These are phyloP conservation scores for Gnathonemus longibarbis DNA, from an alignment of 2,113 vertebrate species.

Conservation along the genomic window DNA sequence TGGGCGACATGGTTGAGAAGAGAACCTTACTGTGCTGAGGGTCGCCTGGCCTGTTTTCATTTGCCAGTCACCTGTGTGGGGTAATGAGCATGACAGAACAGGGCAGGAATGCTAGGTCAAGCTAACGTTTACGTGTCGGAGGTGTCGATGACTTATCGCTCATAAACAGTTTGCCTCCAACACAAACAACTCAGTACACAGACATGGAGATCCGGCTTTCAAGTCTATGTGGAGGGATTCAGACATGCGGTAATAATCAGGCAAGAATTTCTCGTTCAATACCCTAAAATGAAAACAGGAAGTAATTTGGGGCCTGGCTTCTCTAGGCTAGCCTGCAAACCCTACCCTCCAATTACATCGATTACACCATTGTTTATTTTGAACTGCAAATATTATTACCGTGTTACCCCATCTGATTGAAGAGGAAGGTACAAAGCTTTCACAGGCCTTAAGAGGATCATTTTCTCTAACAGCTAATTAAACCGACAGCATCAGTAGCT, in stretches of 20 bases:
- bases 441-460: not conserved
- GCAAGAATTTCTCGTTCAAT: not conserved
- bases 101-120: not conserved
- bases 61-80: not conserved
- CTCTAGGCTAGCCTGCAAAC: not conserved
- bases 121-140: not conserved
- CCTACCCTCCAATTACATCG: not conserved
- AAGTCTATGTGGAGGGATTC: not conserved
- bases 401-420: not conserved
- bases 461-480: not conserved
- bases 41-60: not conserved
- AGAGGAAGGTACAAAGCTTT: not conserved
- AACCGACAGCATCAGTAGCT: not conserved
- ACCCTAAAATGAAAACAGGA: conserved; percentile 14
- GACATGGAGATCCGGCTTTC: too few species aligned
- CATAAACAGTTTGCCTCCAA: not conserved
- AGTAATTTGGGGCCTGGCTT: conserved; percentile 13
- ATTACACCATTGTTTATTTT: not conserved
- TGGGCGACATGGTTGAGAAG: not conserved
- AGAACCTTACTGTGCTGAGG: not conserved
- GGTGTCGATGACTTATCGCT: not conserved
- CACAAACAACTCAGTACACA: not conserved
- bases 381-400: not conserved
- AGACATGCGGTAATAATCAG: conserved; percentile 14
- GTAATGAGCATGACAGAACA: not conserved